These are phyloP conservation scores for Lottia scabra DNA, from an alignment of 2,888 invertebrate genomes.

Conservation along the genomic window DNA sequence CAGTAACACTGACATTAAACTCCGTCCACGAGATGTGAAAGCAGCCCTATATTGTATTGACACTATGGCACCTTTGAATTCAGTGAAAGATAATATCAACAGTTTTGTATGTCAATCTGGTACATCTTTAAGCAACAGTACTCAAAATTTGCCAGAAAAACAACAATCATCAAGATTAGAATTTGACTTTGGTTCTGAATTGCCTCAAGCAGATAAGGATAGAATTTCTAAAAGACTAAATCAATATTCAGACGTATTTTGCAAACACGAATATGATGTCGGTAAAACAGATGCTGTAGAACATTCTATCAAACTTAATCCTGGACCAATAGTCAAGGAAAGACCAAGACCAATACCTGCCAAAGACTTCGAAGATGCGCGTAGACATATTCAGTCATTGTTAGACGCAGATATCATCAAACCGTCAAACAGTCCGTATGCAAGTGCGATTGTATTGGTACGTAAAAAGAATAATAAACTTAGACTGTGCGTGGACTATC, in stretches of 20 bases:
- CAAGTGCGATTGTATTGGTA: slow-evolving; percentile 8
- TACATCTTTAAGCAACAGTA: too few species aligned
- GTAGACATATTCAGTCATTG: not conserved
- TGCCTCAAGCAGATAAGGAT: not conserved
- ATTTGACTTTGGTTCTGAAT: not conserved
- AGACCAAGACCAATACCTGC: slow-evolving; percentile 7
- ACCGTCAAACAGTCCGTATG: slow-evolving; percentile 7
- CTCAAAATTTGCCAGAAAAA: too few species aligned
- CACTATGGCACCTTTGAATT: not conserved
- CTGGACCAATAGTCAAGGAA: not conserved
- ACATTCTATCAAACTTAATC: slow-evolving; percentile 1
- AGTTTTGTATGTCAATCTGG: not conserved
- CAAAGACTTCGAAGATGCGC: slow-evolving; percentile 6
- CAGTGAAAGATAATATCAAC: not conserved
- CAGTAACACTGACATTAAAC: not conserved
- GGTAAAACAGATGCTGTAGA: not conserved
- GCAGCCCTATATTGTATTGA: not conserved
- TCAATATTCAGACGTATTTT: slow-evolving; percentile 8
- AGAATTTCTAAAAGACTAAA: not conserved
- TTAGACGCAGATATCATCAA: slow-evolving; percentile 6
- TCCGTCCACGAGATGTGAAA: not conserved
- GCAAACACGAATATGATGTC: slow-evolving; percentile 10
- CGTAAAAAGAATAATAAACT: slow-evolving; percentile 5
- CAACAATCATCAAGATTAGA: not conserved
- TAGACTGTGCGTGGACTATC: slow-evolving; percentile 10